A percentile compares a stretch with the other conserved stretches of the same genome.
Conservation (phyloP, 2,888 invertebrate genomes). For the Amphipoea oculea region DNA sequence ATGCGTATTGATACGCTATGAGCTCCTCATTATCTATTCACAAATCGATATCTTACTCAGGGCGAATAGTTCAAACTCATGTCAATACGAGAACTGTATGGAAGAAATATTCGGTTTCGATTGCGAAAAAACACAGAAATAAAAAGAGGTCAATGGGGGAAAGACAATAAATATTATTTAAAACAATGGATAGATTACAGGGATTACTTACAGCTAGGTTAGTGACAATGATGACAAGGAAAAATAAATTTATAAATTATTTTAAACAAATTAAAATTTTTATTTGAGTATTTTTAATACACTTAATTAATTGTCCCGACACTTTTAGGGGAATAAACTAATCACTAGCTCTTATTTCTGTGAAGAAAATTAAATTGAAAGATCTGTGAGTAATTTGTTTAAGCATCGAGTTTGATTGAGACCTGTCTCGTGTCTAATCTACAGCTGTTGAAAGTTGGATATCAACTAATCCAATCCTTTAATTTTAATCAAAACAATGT, state of each 20-base stretch:
- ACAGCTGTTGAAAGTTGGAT: slow-evolving; percentile 32
- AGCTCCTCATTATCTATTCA: background rate
- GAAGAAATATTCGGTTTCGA: background rate
- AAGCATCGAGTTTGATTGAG: slow-evolving; percentile 22
- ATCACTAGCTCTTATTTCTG: slow-evolving; percentile 6
- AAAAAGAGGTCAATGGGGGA: background rate
- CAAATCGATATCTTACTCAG: slow-evolving; percentile 14
- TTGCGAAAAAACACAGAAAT: no score
- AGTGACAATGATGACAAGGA: no score
- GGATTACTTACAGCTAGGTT: background rate
- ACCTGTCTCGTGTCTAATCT: slow-evolving; percentile 26
- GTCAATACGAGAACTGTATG: background rate
- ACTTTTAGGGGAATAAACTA: background rate
- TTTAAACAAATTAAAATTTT: background rate
- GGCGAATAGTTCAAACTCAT: background rate
- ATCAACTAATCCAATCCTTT: slow-evolving; percentile 39
- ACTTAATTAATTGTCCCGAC: background rate
- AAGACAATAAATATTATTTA: background rate
- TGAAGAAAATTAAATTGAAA: slow-evolving; percentile 18
- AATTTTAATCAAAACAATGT: slow-evolving; percentile 39
- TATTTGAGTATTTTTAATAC: background rate
- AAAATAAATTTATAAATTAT: background rate
- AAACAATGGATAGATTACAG: background rate
- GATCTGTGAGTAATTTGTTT: slow-evolving; percentile 13
- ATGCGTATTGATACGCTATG: slow-evolving; percentile 1